A percentile compares a stretch with the other conserved stretches of the same genome.
These are phyloP conservation scores for Uromys caudimaculatus DNA, from an alignment of 2,797 vertebrate genomes.

Conservation along the genomic window DNA sequence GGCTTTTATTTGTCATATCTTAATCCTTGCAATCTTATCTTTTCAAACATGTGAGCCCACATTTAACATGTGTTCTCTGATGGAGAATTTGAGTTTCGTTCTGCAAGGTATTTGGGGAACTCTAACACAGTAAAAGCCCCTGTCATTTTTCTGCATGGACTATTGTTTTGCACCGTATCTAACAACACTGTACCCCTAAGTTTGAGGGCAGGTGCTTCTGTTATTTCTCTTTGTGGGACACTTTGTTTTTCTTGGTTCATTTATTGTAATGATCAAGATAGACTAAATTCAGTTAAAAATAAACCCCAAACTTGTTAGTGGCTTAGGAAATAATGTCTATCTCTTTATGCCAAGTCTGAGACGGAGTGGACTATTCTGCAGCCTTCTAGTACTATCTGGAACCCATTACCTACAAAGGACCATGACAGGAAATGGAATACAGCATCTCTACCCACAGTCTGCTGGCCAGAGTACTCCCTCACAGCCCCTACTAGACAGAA, in stretches of 20 bases:
- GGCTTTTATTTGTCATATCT: constrained; percentile 10
- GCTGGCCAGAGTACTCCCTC: neutral
- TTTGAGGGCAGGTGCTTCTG: neutral
- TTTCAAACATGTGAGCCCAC: constrained; percentile 23
- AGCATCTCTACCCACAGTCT: neutral
- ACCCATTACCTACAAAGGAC: constrained; percentile 1
- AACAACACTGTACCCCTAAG: neutral
- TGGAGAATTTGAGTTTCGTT: constrained; percentile 47
- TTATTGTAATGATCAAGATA: constrained; percentile 45
- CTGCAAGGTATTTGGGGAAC: neutral
- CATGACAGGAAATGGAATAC: neutral
- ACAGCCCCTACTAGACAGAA: neutral
- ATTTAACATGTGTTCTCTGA: constrained; percentile 9
- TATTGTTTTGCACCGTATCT: neutral
- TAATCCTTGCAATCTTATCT: constrained; percentile 17
- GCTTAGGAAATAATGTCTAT: constrained; percentile 39
- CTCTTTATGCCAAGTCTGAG: neutral
- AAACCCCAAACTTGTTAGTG: neutral
- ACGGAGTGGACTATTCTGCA: neutral
- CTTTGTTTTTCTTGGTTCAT: neutral
- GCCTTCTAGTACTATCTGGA: neutral
- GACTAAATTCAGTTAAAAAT: constrained; percentile 43
- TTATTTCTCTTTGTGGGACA: constrained; percentile 10
- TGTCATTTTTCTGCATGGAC: neutral
- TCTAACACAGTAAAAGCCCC: neutral